Base-by-base conservation (phyloP, 1,140 invertebrate species). In the Habropoda laboriosa region DNA sequence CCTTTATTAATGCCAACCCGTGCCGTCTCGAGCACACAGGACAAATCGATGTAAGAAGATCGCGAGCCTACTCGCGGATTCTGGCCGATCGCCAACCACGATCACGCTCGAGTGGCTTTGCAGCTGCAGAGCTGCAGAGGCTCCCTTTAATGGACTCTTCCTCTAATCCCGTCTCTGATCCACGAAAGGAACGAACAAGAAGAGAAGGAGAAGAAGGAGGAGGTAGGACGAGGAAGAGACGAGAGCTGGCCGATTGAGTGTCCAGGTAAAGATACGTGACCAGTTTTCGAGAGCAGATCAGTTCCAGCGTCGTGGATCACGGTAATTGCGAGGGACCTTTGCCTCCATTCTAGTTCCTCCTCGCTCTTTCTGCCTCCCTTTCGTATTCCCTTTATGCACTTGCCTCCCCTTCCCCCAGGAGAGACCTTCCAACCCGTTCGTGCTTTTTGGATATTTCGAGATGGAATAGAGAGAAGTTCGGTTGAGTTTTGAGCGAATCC, bases 141-240 rank as follows among this genome's bases (percentile, higher is more conserved):
- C 73, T 64, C 27, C 58, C 61, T 80, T 85, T 89, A 89, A 89
- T 89, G 85, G 86, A 87, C 82, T 87, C 79, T 80, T 82, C 86
- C 83, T 88, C 81, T 85, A 86, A 86, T 88, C 83, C 82, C 38
- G 74, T 51, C 79, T 64, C 67, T 78, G 80, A 83, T 85, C 78
- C 79, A 71, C 18, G 53, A 53, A 78, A 71, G 64, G 21, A 60
- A 80, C 27, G 27, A 51, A 45, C 35, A 79, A 72, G 73, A 18
- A 67, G 35, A 32, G 38, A 32, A 42, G 42, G 45, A 42, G 10
- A 58, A n/a, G n/a, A 42, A n/a, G 57, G 24, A 18, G 53, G 27
- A 24, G 75, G 73, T 30, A 24, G n/a, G 61, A 63, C 55, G 72
- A 75, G 51, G 10, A 71, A 42, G 57, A 55, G 64, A n/a, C n/a